Evolutionary conservation across 1,140 invertebrate genomes (phyloP), one percentile per base, ranked within the genome.

Genomic region (Whitmania pigra): DNA sequence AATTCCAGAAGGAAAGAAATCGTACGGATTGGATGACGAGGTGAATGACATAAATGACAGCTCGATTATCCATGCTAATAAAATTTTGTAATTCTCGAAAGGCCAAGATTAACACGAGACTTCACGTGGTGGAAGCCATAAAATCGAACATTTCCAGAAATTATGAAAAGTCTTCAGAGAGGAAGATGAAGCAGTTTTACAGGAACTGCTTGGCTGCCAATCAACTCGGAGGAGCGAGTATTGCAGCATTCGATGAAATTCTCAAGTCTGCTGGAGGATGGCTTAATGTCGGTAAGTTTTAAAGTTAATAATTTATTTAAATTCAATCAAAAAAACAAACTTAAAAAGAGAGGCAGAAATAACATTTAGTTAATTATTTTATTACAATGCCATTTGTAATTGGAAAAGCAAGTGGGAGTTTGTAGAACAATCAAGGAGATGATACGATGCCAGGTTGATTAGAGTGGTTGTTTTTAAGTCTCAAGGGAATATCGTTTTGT

Each of bases 111-210:
- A 22, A 63, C 22, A 63, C 57, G 57, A 63, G 11, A 63, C 11
- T 22, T 4, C 22, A 13, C 9, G 29, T 63, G 11, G 20, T 25
- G 22, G 29, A 22, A 31, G 57, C 29, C 57, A 63, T 63, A 25
- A 22, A 31, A 18, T 63, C 57, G 57, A 31, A 63, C 29, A 63
- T 63, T 63, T 22, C 57, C 11, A 31, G 29, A 22, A n/a, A 63
- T n/a, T 31, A 70, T 17, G 17, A 49, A 53, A 70, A 20, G 18
- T 70, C 69, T 43, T 36, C 69, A 15, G 69, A 53, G 43, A 70
- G 69, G 22, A 70, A 70, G 69, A 49, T 70, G 31, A 70, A 70
- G 53, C 31, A 70, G n/a, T 53, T 70, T 53, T 70, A 49, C 69
- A 22, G 53, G 18, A 53, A 36, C 53, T 70, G 69, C 69, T 53